Base-by-base conservation (phyloP, 1,140 invertebrate genomes). In the Zaprionus inermis region DNA sequence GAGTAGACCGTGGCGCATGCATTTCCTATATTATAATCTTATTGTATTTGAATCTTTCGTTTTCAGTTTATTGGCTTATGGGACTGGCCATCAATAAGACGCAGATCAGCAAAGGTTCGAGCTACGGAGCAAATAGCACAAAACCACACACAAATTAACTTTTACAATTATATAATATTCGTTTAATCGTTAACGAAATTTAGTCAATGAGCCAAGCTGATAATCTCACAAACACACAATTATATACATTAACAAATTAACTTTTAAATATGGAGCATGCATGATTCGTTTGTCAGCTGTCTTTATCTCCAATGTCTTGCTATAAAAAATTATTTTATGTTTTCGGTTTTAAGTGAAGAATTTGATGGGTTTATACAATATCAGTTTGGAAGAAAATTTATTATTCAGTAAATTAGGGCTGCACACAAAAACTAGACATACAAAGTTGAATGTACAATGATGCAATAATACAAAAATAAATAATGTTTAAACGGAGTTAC, bases 71-170 rank as follows among this genome's bases (percentile, higher is more conserved):
- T 84, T 91, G 96, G 60, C 92, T 97, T 11, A 94, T 97, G 92
- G 94, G 96, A 76, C 95, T 96, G 93, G 95, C 96, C 52, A 96
- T 98, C 72, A 95, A 95, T 76, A 95, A 96, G 94, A 96, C 97
- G 0, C 95, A 97, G 92, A 97, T 97, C 73, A 96, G 95, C 79
- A 96, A 97, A 91, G 91, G 60, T 18, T 97, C 97, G 12, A 96
- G 95, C n/a, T 97, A 97, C 90, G 97, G 97, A 52, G 91, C 93
- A 3, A 77, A 67, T 24, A 66, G 70, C 51, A 24, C 68, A 51
- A 89, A 89, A 59, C 1, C 70, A 16, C 76, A 74, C 77, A 68
- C 86, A 90, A 90, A 91, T 57, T 90, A 86, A 90, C 24, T 88
- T 57, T 67, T 18, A 71, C 44, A 11, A 73, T 59, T 68, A 71